Evolutionary conservation across 1,140 invertebrate species (phyloP).

Genomic region (Philotrypesis tridentata): DNA sequence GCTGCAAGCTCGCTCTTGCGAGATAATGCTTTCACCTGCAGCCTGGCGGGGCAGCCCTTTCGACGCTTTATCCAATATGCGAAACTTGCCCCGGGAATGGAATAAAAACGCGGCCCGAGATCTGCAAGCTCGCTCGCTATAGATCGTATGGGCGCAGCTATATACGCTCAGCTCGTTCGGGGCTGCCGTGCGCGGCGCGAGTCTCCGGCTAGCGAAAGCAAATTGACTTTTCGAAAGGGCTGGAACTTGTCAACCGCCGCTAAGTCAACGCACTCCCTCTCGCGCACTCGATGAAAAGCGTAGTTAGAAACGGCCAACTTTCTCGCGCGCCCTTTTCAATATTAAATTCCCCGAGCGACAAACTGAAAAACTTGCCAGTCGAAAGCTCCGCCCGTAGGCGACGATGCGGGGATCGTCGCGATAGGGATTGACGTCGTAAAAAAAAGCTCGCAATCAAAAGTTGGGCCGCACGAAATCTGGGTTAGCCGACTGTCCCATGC

Average conservation of each 20-base stretch:
- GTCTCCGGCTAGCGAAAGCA: background rate
- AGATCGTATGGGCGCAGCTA: background rate
- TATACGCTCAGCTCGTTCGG: too few relatives aligned
- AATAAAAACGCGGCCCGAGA: background rate
- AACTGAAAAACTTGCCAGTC: background rate
- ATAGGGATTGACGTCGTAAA: background rate
- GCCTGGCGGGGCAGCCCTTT: too few relatives aligned
- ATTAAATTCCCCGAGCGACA: background rate
- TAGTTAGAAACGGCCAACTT: background rate
- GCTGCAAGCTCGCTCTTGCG: background rate
- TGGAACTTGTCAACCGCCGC: background rate
- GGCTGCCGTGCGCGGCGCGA: background rate
- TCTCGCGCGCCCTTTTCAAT: background rate
- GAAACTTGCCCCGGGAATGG: background rate
- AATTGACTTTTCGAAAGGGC: background rate
- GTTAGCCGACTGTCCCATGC: conserved; percentile 10
- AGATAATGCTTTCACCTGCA: too few relatives aligned
- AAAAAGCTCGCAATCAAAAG: conserved; percentile 15
- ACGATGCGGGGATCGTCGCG: background rate
- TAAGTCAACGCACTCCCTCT: background rate
- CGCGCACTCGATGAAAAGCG: background rate
- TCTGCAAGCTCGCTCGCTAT: background rate
- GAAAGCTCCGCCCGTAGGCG: background rate
- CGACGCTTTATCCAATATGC: background rate
- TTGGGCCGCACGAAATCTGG: conserved; percentile 1